Percentiles rank a stretch among this genome's conserved stretches.
These are phyloP conservation scores for Otolemur crassicaudatus DNA, from an alignment of 2,797 vertebrate species.

Conservation along the genomic window DNA sequence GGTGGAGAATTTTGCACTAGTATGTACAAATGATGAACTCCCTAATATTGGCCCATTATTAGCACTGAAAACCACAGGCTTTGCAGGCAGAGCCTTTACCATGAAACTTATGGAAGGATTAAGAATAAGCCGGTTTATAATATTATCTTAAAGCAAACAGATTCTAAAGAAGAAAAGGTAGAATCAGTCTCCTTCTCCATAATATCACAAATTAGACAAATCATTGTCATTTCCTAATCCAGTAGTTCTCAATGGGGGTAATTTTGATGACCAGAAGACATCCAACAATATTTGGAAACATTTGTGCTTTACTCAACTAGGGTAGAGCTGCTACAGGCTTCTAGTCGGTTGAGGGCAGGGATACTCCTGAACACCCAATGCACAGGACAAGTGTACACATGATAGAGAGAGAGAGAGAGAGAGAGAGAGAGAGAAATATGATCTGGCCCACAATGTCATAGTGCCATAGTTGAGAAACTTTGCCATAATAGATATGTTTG, in stretches of 20 bases:
- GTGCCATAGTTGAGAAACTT: not conserved
- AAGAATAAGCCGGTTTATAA: not conserved
- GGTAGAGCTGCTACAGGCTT: not conserved
- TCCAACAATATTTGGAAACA: not conserved
- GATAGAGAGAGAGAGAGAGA: no score
- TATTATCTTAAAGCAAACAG: not conserved
- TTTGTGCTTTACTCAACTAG: not conserved
- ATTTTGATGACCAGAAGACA: not conserved
- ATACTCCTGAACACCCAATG: not conserved
- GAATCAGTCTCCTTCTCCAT: not conserved
- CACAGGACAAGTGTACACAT: rapidly evolving
- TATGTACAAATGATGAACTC: not conserved
- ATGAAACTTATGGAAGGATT: not conserved
- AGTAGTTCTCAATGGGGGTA: not conserved
- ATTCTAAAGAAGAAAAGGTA: not conserved
- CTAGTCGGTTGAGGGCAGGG: not conserved
- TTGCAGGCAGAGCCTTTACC: not conserved
- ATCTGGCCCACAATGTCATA: not conserved
- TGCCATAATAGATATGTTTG: not conserved
- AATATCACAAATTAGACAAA: not conserved
- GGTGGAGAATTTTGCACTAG: not conserved
- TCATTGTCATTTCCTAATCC: not conserved
- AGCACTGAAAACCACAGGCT: not conserved
- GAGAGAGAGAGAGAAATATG: no score
- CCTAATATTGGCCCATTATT: not conserved